Base-by-base conservation (phyloP, 2,113 vertebrate species). In the Phocoena phocoena region DNA sequence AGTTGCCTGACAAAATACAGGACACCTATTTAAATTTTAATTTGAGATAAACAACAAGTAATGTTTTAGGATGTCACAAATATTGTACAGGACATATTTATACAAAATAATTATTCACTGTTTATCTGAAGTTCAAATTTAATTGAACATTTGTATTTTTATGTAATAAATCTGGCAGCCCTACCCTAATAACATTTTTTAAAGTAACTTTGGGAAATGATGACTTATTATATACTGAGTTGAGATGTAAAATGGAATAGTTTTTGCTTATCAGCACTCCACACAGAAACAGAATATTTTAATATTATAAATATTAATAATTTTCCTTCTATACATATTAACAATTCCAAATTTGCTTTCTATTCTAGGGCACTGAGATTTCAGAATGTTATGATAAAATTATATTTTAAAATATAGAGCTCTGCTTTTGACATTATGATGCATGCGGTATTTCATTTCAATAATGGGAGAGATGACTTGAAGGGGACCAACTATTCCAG, bases 251-350 rank as follows among this genome's bases (percentile, higher is more conserved):
- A 70, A 23, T 84, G 23, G 5, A 88, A 94, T 44, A 33, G 47
- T 88, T 91, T 86, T 70, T 85, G 82, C 47, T 93, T 94, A 55
- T 83, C 28, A 83, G 36, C 11, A 86, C 14, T 81, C 18, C 28
- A 83, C 50, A 80, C 0, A 38, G 50, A 93, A 88, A 71, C 5
- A 88, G 25, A 92, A 83, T 90, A 65, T 31, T 96, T 58, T 71
- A 71, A 80, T 86, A 90, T 87, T 93, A 85, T 79, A 90, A 95
- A 82, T 80, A 76, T 58, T 93, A 92, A 82, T 85, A 95, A 86
- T 83, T 95, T 63, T 70, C 28, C 9, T 95, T 58, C 47, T 55
- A 73, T 62, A 68, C 3, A 44, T 26, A 92, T 70, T 83, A 92
- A 87, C 20, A 92, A 70, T 92, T 77, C 9, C 9, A 58, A 67